Evolutionary conservation across 2,113 vertebrate species (phyloP).

Genomic region (Rhinichthys klamathensis): DNA sequence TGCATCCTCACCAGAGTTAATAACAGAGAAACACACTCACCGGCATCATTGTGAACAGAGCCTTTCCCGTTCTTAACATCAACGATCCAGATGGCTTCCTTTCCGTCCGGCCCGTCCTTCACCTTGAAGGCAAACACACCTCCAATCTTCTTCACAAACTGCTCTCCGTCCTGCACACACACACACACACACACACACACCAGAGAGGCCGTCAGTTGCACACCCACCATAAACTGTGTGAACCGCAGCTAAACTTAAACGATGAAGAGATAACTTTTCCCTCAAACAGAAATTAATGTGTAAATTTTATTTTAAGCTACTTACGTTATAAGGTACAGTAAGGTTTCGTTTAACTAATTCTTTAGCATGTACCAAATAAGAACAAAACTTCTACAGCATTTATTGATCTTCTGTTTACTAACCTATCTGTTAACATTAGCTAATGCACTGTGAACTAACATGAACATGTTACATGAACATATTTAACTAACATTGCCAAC

Average conservation of each 20-base stretch:
- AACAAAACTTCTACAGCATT: too few relatives aligned
- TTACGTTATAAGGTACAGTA: neutral
- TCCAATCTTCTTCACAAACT: conserved; percentile 94
- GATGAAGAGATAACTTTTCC: neutral
- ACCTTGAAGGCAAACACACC: conserved; percentile 96
- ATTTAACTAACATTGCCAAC: too few relatives aligned
- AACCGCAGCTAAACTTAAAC: neutral
- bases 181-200: conserved; percentile 9
- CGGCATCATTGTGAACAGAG: conserved; percentile 83
- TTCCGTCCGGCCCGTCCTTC: conserved; percentile 87
- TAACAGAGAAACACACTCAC: conserved; percentile 69
- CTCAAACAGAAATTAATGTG: neutral
- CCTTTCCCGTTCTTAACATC: conserved; percentile 94
- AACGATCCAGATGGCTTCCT: conserved; percentile 91
- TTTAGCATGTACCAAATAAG: too few relatives aligned
- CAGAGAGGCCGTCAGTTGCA: neutral
- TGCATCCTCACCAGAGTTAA: neutral
- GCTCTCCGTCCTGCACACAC: conserved; percentile 85
- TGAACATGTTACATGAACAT: too few relatives aligned
- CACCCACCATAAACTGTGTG: neutral
- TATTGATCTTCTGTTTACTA: too few relatives aligned
- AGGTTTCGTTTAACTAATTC: too few relatives aligned
- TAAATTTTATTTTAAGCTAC: neutral
- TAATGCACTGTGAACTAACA: too few relatives aligned
- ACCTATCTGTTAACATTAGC: too few relatives aligned